Base-by-base conservation (phyloP, 2,888 invertebrate species). In the Ophion obscuratus region DNA sequence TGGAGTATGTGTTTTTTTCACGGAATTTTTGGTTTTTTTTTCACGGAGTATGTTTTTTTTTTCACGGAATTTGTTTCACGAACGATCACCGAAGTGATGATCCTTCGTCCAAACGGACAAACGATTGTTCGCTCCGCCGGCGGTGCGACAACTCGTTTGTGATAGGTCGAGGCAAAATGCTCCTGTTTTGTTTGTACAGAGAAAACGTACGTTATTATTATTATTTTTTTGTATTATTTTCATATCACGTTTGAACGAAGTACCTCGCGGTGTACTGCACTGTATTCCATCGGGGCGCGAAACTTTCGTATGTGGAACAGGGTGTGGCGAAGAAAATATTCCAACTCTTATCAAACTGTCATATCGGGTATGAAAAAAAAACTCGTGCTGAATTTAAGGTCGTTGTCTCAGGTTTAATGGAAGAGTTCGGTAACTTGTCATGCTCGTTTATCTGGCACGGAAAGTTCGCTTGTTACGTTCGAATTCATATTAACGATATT, bases 91-190 rank as follows among this genome's bases (percentile, higher is more conserved):
- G n/a, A n/a, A 31, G 36, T 20, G 20, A 76, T 17, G 44, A 67
- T 53, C 61, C 44, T 75, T 31, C 17, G 66, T 62, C 57, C 31
- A 53, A 70, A 75, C n/a, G 70, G 11, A 77, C 20, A 61, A 74
- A 87, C 57, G 83, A 70, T 71, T 74, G 40, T 78, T 81, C 78
- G 78, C 77, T 62, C 80, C 74, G 83, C 83, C 80, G 83, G 87
- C 82, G 80, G 73, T 70, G 59, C 74, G 61, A 84, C 57, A 11
- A 77, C 47, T 85, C 75, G 36, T 75, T 24, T 74, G 75, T 61
- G 4, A 53, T 53, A 36, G 66, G 20, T 71, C 27, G 70, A 44
- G 44, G 62, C 64, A 77, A 74, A 77, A 59, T 31, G 20, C 57
- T 40, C 66, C 2, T 75, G 68, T 81, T 86, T 75, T 81, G 40